Percentiles rank a stretch among this genome's conserved stretches.
Conservation (phyloP, 2,113 vertebrate genomes). For the Corvus hawaiiensis region DNA sequence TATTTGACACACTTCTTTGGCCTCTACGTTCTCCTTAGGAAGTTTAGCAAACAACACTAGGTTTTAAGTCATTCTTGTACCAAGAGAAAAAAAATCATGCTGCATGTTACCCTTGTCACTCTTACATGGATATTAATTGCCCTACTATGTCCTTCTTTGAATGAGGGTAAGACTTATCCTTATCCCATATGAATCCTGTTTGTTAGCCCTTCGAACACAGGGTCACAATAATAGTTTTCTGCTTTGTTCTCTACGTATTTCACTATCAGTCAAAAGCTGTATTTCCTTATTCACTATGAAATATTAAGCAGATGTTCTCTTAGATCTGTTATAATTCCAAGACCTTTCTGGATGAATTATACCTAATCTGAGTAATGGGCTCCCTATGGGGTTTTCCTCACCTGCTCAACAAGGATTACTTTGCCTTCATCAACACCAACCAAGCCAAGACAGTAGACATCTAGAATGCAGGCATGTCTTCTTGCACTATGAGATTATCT, state of each 20-base stretch:
- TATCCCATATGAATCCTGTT: neutral
- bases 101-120: neutral
- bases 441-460: neutral
- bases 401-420: neutral
- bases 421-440: neutral
- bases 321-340: neutral
- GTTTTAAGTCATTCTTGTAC: neutral
- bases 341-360: neutral
- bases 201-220: neutral
- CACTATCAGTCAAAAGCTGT: neutral
- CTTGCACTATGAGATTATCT: neutral
- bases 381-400: neutral
- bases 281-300: neutral
- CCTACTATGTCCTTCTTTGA: neutral
- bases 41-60: neutral
- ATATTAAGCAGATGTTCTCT: neutral
- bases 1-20: neutral
- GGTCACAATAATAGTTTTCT: neutral
- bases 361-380: neutral
- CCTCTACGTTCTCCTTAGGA: neutral
- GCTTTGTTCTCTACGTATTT: neutral
- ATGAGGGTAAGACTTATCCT: neutral
- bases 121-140: neutral
- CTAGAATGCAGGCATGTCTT: neutral
- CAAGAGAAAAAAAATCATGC: neutral